A percentile compares a stretch with the other conserved stretches of the same genome.
phyloP scores from a whole-genome alignment of 2,113 vertebrate genomes.

The Plecotus auritus region DNA sequence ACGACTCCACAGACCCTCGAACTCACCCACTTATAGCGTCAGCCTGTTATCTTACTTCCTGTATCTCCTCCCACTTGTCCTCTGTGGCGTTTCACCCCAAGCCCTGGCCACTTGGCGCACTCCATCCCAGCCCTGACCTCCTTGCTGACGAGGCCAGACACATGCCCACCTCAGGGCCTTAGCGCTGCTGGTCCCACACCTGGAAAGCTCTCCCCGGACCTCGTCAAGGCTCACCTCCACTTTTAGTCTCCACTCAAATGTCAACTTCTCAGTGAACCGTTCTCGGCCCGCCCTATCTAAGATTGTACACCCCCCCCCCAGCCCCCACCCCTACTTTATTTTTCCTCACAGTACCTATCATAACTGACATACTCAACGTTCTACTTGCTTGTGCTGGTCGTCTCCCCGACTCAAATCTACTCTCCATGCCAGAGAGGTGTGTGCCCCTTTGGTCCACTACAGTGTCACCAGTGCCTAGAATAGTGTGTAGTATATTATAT shows the following conservation, averaged over 20 bases:
- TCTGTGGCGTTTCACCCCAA: background rate
- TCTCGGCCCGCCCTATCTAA: background rate
- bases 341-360: background rate
- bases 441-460: background rate
- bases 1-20: background rate
- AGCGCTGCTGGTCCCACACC: background rate
- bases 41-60: background rate
- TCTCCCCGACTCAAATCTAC: background rate
- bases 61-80: background rate
- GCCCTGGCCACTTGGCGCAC: background rate
- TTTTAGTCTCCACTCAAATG: background rate
- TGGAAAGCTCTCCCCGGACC: background rate
- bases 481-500: background rate
- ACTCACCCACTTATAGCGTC: background rate
- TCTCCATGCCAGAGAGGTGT: background rate
- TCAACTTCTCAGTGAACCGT: background rate
- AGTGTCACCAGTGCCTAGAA: background rate
- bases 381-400: background rate
- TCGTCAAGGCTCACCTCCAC: background rate
- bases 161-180: background rate
- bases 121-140: background rate
- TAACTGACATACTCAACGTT: rapidly evolving
- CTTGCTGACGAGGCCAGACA: background rate
- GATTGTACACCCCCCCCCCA: background rate
- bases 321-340: rapidly evolving